phyloP scores from a whole-genome alignment of 2,113 vertebrate species.

The Phasianus colchicus region DNA sequence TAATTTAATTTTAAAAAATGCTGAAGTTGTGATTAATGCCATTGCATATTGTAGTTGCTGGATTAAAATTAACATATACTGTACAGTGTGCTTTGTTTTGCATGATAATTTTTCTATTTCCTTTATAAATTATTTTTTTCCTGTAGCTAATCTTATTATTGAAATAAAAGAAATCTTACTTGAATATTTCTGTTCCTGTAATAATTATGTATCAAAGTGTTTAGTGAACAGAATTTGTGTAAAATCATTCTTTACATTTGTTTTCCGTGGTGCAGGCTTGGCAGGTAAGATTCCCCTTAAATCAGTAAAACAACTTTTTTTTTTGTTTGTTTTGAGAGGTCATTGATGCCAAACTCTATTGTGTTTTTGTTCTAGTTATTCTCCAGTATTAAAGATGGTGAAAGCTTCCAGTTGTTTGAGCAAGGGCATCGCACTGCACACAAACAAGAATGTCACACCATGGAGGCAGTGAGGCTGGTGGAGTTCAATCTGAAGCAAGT shows the following conservation, averaged over 20 bases:
- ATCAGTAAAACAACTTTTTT: background rate
- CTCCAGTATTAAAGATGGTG: slow-evolving; percentile 78
- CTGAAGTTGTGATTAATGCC: background rate
- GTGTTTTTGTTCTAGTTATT: slow-evolving; percentile 83
- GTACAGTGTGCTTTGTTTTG: background rate
- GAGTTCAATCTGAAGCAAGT: slow-evolving; percentile 91
- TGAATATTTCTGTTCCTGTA: background rate
- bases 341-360: background rate
- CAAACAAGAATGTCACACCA: slow-evolving; percentile 90
- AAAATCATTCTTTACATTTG: background rate
- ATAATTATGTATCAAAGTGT: background rate
- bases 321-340: background rate
- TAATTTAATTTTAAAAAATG: background rate
- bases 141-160: background rate
- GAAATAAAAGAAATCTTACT: background rate
- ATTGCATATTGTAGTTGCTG: background rate
- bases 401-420: slow-evolving; percentile 88
- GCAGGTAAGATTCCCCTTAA: background rate
- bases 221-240: background rate
- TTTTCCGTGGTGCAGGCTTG: background rate
- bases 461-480: slow-evolving; percentile 91
- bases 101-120: background rate
- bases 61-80: background rate
- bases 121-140: background rate
- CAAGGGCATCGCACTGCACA: slow-evolving; percentile 80